These are phyloP conservation scores for Lethenteron camtschaticum DNA, from an alignment of 2,113 vertebrate genomes.

Conservation along the genomic window DNA sequence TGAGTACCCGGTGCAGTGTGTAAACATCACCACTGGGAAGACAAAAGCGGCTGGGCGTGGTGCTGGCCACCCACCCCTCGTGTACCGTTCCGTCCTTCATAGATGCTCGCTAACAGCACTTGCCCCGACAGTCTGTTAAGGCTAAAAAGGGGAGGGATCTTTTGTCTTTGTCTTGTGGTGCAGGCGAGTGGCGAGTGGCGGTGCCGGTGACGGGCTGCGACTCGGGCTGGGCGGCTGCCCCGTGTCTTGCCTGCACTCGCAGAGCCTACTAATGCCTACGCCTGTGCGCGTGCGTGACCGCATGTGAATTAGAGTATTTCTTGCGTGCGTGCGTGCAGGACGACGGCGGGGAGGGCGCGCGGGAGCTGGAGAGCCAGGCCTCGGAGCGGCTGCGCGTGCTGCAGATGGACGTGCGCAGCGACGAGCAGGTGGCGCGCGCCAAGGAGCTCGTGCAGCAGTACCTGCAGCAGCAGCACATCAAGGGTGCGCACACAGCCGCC, in stretches of 20 bases:
- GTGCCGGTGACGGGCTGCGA: background rate
- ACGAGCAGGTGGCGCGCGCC: slow-evolving; percentile 34
- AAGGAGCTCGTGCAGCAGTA: slow-evolving; percentile 25
- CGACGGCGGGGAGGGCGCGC: slow-evolving; percentile 28
- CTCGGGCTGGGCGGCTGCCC: background rate
- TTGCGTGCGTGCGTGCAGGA: slow-evolving; percentile 19
- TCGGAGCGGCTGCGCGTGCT: slow-evolving; percentile 44
- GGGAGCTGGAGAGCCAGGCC: slow-evolving; percentile 26
- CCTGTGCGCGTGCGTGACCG: background rate
- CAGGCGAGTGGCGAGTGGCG: background rate
- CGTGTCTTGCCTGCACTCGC: background rate
- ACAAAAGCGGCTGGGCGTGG: too few species aligned
- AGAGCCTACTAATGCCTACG: too few species aligned
- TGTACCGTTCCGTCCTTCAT: too few species aligned
- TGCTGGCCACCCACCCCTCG: too few species aligned
- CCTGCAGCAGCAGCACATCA: slow-evolving; percentile 17
- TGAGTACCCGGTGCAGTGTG: too few species aligned
- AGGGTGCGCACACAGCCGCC: too few species aligned
- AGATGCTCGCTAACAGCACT: too few species aligned
- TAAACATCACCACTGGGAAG: too few species aligned
- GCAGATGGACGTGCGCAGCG: slow-evolving; percentile 55
- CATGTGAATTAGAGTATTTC: background rate
- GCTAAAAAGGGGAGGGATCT: too few species aligned
- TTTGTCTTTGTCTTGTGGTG: background rate
- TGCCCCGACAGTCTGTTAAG: too few species aligned